Evolutionary conservation across 2,888 invertebrate genomes (phyloP).

Genomic region (Leptopterna dolabrata): DNA sequence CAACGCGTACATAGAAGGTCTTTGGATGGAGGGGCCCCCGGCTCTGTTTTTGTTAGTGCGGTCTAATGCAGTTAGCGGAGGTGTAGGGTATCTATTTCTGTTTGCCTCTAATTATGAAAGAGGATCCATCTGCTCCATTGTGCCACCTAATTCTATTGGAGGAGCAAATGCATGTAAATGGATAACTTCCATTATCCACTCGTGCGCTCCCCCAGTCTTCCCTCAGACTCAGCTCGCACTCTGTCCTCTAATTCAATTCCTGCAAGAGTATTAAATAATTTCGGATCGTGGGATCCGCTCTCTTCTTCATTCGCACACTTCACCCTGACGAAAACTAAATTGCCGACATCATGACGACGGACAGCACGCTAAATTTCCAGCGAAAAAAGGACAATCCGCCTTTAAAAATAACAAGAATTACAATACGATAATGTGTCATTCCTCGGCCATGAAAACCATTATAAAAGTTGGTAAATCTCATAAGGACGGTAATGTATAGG

Average conservation of each 20-base stretch:
- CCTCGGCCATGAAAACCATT: no score
- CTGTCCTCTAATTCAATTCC: conserved; percentile 49
- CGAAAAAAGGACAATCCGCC: no score
- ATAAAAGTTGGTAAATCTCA: no score
- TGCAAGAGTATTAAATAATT: conserved; percentile 53
- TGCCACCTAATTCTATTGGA: conserved; percentile 60
- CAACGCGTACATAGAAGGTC: not conserved
- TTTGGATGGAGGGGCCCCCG: conserved; percentile 11
- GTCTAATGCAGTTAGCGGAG: conserved; percentile 56
- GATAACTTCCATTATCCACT: conserved; percentile 61
- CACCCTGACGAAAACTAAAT: not conserved
- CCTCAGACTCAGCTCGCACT: conserved; percentile 41
- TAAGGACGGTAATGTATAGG: no score
- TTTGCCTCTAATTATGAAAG: conserved; percentile 57
- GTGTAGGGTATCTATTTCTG: conserved; percentile 56
- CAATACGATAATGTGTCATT: no score
- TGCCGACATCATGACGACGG: not conserved
- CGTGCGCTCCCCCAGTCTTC: conserved; percentile 32
- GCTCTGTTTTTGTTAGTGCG: conserved; percentile 55
- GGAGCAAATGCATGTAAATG: conserved; percentile 61
- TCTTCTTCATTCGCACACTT: not conserved
- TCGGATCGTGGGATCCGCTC: conserved; percentile 30
- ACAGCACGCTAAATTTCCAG: not conserved
- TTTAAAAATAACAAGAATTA: not conserved
- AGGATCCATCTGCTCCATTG: conserved; percentile 60